These are phyloP conservation scores for Lagopus leucura DNA, from an alignment of 2,113 vertebrate genomes.

Conservation along the genomic window DNA sequence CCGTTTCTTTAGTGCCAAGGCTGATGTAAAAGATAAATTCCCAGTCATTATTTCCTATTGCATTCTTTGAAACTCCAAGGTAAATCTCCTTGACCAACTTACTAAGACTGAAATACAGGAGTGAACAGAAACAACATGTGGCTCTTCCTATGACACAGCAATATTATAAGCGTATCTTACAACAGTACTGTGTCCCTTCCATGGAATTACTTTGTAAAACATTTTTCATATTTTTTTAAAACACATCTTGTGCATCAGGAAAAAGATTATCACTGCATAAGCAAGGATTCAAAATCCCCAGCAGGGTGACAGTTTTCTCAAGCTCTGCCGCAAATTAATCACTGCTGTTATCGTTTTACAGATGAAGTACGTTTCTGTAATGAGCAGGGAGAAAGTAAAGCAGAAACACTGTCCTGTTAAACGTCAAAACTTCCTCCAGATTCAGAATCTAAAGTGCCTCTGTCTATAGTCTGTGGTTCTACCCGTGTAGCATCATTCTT, in stretches of 20 bases:
- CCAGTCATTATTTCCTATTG: neutral
- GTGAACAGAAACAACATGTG: neutral
- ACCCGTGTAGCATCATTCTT: neutral
- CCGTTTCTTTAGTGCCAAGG: neutral
- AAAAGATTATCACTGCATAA: neutral
- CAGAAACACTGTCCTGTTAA: neutral
- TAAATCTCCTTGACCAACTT: neutral
- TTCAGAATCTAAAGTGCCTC: neutral
- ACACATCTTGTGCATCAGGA: neutral
- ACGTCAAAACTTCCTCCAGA: neutral
- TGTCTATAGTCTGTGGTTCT: neutral
- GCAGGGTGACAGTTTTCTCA: neutral
- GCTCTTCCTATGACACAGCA: neutral
- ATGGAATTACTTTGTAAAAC: neutral
- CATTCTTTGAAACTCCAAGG: neutral
- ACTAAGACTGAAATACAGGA: neutral
- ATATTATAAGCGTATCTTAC: neutral
- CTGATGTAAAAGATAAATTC: neutral
- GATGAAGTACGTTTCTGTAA: neutral
- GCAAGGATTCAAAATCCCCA: neutral
- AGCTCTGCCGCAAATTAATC: neutral
- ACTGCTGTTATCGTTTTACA: neutral
- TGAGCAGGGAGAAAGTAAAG: neutral
- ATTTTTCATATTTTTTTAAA: neutral
- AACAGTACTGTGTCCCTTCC: accelerated